phyloP scores from a whole-genome alignment of 2,113 vertebrate species.

The Xiphias gladius region DNA sequence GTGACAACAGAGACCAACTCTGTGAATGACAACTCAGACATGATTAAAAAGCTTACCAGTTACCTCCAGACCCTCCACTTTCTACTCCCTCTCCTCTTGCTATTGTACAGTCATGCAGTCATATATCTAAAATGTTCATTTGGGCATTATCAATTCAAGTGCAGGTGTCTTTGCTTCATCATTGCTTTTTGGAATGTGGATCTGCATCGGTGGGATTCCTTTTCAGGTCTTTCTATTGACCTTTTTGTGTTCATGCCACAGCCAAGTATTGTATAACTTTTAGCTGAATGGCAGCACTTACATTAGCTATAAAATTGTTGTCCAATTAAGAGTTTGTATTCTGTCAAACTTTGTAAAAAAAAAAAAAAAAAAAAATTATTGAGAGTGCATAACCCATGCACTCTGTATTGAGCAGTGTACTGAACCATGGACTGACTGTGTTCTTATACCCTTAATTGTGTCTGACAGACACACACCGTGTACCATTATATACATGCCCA shows the following conservation, averaged over 20 bases:
- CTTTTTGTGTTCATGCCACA: constrained; percentile 12
- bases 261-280: background rate
- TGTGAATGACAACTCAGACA: background rate
- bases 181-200: constrained; percentile 18
- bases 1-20: background rate
- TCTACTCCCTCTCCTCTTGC: background rate
- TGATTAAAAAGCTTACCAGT: background rate
- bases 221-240: constrained; percentile 3
- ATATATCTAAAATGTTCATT: background rate
- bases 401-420: too few species aligned
- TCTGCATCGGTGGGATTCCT: background rate
- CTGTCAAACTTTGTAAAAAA: too few species aligned
- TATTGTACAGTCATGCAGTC: background rate
- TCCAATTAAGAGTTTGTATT: background rate
- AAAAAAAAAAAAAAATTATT: too few species aligned
- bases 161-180: constrained; percentile 14
- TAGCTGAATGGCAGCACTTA: background rate
- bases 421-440: background rate
- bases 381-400: too few species aligned
- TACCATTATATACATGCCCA: background rate
- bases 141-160: constrained; percentile 25
- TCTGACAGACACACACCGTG: background rate
- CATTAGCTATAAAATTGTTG: background rate
- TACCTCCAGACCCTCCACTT: background rate
- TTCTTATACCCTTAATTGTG: background rate